Evolutionary conservation across 2,888 invertebrate genomes (phyloP), one percentile per base, ranked within the genome.

Genomic region (Stenotaenia linearis): DNA sequence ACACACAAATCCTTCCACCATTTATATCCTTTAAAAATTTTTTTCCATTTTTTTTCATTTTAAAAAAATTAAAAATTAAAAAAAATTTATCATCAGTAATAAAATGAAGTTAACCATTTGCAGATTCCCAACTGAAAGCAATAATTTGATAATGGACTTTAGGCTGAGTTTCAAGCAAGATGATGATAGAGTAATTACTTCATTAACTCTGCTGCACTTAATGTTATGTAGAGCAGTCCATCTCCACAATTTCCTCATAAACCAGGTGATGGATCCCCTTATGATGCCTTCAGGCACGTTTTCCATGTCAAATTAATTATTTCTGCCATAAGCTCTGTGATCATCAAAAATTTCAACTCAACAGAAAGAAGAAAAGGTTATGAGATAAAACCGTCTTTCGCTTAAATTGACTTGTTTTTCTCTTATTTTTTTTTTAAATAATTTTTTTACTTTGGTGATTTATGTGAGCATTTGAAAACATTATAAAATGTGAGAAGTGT

Each of bases 111-210:
- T 56, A 23, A 56, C 23, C 56, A 56, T 56, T 56, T 56, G 56
- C 56, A 56, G n/a, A 56, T 56, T 23, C 56, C 56, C 1, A 56
- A 4, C 45, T 18, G 18, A 56, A 56, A 10, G 56, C 56, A 56
- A 56, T 56, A 56, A 56, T 56, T 56, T 56, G 56, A 56, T 56
- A 56, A 56, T 56, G 56, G 56, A 23, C 56, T 56, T 56, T 56
- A 56, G 56, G 56, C n/a, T 56, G 56, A 56, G 56, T 56, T 56
- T 56, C 56, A 21, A 23, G 56, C 21, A 18, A 23, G 56, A 56
- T 23, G 56, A 56, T 56, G 56, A 56, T 56, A 56, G 56, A 56
- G 56, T 56, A 56, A 56, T 56, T 56, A 56, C 23, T 56, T 56
- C 56, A 56, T 56, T 56, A 56, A 56, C 23, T 56, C 56, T 23